A percentile compares a stretch with the other conserved stretches of the same genome.
These are phyloP conservation scores for Diprion similis DNA, from an alignment of 1,140 invertebrate species.

Conservation along the genomic window DNA sequence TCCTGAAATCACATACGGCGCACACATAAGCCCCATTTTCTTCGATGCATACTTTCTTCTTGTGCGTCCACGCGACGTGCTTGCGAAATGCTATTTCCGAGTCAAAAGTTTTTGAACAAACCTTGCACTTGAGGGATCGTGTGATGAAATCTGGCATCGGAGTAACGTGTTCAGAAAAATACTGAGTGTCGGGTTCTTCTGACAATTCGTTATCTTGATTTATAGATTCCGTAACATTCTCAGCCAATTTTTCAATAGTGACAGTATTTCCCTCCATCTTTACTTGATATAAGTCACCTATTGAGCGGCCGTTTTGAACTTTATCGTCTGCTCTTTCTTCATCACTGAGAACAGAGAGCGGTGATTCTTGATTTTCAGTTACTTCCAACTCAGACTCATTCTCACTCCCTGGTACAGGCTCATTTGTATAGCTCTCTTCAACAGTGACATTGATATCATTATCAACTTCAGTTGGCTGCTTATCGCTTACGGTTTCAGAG, in stretches of 20 bases:
- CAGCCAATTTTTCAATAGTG: constrained; percentile 41
- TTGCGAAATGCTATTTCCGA: constrained; percentile 47
- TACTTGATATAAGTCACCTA: constrained; percentile 42
- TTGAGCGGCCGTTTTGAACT: constrained; percentile 3
- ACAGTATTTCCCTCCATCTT: constrained; percentile 45
- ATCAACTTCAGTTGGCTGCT: neutral
- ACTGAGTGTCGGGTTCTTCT: neutral
- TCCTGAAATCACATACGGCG: constrained; percentile 55
- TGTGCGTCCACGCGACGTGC: constrained; percentile 57
- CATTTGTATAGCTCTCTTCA: neutral
- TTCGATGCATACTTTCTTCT: constrained; percentile 54
- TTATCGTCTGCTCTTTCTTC: constrained; percentile 6
- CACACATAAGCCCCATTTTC: constrained; percentile 52
- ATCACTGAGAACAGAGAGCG: neutral
- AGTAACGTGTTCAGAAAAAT: neutral
- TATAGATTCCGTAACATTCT: constrained; percentile 13
- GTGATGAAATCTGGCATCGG: neutral
- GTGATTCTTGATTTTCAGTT: no score
- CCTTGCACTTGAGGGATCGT: constrained; percentile 48
- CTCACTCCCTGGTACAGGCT: neutral
- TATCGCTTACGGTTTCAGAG: neutral
- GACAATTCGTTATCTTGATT: neutral
- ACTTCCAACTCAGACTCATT: neutral
- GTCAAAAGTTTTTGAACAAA: constrained; percentile 52
- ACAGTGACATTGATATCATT: neutral